Evolutionary conservation across 2,113 vertebrate genomes (phyloP).

Genomic region (Petrocephalus microphthalmus): DNA sequence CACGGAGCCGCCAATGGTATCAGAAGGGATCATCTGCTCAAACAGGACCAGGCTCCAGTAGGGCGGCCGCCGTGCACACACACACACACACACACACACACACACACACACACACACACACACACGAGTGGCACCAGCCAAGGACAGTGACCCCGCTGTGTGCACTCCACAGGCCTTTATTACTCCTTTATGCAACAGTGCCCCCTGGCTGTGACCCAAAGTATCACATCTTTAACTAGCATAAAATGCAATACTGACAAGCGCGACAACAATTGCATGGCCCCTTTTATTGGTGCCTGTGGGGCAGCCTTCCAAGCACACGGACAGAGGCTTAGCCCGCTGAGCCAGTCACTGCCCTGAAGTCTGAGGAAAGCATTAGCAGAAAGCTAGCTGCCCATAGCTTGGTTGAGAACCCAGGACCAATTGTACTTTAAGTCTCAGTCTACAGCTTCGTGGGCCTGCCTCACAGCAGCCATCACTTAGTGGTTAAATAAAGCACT

Average conservation of each 20-base stretch:
- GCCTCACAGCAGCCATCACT: no score
- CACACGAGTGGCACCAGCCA: slow-evolving; percentile 48
- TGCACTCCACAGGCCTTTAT: slow-evolving; percentile 14
- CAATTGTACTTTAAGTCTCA: neutral
- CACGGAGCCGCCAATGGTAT: slow-evolving; percentile 40
- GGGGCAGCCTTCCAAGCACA: neutral
- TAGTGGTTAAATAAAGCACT: no score
- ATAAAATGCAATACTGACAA: neutral
- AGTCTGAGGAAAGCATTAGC: neutral
- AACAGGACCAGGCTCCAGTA: slow-evolving; percentile 61
- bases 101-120: slow-evolving; percentile 45
- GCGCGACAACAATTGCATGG: neutral
- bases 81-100: slow-evolving; percentile 39
- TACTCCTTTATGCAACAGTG: slow-evolving; percentile 16
- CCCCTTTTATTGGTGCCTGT: neutral
- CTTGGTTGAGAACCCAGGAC: neutral
- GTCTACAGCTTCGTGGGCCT: neutral
- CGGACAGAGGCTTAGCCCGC: neutral
- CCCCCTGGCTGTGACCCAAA: neutral
- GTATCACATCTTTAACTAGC: neutral
- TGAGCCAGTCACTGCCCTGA: neutral
- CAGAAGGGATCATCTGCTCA: slow-evolving; percentile 57
- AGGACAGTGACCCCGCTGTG: slow-evolving; percentile 54
- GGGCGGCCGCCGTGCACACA: slow-evolving; percentile 43
- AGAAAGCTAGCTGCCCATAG: neutral